Evolutionary conservation across 1,140 invertebrate genomes (phyloP).

Genomic region (Pararge aegeria): DNA sequence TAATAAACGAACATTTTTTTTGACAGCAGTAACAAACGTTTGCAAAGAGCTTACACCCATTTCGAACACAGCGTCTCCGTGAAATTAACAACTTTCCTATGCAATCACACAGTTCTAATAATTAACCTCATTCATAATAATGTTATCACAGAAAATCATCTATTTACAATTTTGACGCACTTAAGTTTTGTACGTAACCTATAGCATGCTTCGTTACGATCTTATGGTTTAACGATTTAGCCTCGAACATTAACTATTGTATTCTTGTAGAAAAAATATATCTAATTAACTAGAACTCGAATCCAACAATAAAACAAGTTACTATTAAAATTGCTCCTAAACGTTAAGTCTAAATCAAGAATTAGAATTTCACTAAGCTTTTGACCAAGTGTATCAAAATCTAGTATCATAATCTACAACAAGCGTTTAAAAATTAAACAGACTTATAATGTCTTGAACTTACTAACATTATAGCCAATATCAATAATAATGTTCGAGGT

Average conservation of each 20-base stretch:
- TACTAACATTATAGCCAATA: slow-evolving; percentile 14
- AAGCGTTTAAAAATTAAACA: neutral
- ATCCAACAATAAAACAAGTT: neutral
- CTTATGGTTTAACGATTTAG: slow-evolving; percentile 51
- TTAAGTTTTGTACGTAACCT: slow-evolving; percentile 71
- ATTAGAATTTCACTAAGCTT: slow-evolving; percentile 10
- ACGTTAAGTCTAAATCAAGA: neutral
- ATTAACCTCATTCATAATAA: slow-evolving; percentile 73
- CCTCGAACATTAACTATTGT: slow-evolving; percentile 40
- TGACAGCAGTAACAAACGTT: slow-evolving; percentile 25
- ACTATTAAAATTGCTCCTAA: neutral
- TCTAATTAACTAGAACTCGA: neutral
- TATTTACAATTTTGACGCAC: slow-evolving; percentile 80
- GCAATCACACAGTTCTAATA: slow-evolving; percentile 80
- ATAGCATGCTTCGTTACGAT: slow-evolving; percentile 67
- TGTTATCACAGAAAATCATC: slow-evolving; percentile 81
- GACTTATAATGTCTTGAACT: neutral
- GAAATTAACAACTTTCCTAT: slow-evolving; percentile 75
- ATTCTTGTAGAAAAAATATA: slow-evolving; percentile 13
- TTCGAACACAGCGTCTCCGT: slow-evolving; percentile 55
- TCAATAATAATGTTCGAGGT: slow-evolving; percentile 40
- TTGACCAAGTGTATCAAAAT: slow-evolving; percentile 11
- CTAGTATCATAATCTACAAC: neutral
- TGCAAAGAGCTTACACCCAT: slow-evolving; percentile 33
- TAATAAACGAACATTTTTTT: slow-evolving; percentile 22